These are phyloP conservation scores for Heteractis magnifica DNA, from an alignment of 92 coral and sea anemone genomes.

Conservation along the genomic window DNA sequence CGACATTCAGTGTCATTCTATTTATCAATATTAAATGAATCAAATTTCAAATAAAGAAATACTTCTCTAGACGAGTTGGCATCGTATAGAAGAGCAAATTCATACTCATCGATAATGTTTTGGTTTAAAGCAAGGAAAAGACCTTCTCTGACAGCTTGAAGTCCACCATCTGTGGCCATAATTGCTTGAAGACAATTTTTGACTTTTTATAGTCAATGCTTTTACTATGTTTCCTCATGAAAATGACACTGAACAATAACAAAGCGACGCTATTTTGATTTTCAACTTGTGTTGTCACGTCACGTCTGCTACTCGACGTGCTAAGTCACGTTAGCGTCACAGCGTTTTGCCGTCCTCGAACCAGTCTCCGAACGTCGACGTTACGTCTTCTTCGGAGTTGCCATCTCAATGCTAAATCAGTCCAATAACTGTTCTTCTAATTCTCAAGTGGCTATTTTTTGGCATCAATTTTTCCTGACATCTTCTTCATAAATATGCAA, in stretches of 20 bases:
- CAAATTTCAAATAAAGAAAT: constrained; percentile 26
- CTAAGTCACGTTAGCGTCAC: not conserved
- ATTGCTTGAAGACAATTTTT: not conserved
- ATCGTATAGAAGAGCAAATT: constrained; percentile 24
- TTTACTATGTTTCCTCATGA: not conserved
- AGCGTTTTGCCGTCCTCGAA: not conserved
- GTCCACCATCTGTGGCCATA: constrained; percentile 11
- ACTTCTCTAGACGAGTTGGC: constrained; percentile 25
- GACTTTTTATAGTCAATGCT: not conserved
- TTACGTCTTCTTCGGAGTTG: not conserved
- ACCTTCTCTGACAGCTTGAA: constrained; percentile 15
- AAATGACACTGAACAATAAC: not conserved
- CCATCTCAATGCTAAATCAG: no score
- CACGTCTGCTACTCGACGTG: not conserved
- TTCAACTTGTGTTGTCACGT: not conserved
- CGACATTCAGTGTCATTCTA: constrained; percentile 19
- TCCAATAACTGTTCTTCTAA: no score
- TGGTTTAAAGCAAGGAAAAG: constrained; percentile 10
- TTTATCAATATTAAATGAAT: constrained; percentile 7
- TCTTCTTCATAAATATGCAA: no score
- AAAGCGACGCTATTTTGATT: not conserved
- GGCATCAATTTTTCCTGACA: no score
- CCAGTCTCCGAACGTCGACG: not conserved
- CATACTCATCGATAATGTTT: constrained; percentile 16
- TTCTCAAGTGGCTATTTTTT: no score